phyloP scores from a whole-genome alignment of 2,888 invertebrate genomes.

The Luperina testacea region DNA sequence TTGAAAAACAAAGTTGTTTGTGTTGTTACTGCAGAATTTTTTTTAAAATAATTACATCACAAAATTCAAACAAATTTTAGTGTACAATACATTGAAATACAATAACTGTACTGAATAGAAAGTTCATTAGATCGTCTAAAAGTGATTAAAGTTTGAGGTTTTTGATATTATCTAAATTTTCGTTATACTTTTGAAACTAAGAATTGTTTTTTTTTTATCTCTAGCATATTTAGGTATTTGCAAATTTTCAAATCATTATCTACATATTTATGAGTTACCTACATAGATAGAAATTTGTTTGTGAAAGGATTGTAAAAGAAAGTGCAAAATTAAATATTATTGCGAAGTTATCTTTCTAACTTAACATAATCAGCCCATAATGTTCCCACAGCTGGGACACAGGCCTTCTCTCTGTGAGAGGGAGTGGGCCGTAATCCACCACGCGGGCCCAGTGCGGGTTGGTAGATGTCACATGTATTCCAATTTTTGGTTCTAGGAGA shows the following conservation, averaged over 20 bases:
- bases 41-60: neutral
- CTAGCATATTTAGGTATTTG: no score
- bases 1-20: neutral
- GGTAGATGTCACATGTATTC: neutral
- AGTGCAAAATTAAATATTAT: neutral
- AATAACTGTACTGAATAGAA: neutral
- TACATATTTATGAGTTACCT: no score
- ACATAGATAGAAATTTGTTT: neutral
- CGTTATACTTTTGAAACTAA: neutral
- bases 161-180: no score
- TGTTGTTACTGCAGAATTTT: neutral
- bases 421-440: no score
- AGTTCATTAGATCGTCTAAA: neutral
- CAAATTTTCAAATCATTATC: no score
- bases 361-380: neutral
- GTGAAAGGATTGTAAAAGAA: neutral
- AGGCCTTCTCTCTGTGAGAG: no score
- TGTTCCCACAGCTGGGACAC: neutral
- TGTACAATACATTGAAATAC: neutral
- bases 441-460: neutral
- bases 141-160: neutral
- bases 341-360: neutral
- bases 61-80: neutral
- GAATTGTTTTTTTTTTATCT: neutral
- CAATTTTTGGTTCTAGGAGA: neutral